phyloP scores from a whole-genome alignment of 2,888 invertebrate species.

The Pandemis heparana region DNA sequence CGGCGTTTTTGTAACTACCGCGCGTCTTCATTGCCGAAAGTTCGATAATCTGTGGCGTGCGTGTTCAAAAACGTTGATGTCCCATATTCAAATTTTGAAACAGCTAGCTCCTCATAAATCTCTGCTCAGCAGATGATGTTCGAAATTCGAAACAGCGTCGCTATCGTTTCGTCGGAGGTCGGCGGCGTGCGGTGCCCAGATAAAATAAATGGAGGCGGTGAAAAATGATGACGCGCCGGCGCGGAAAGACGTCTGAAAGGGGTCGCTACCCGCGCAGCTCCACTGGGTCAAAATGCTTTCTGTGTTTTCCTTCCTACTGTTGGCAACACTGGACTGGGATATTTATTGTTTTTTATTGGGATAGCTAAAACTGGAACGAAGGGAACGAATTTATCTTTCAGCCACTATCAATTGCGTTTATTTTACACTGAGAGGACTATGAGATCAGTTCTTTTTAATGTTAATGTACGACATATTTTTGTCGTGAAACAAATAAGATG shows the following conservation, averaged over 20 bases:
- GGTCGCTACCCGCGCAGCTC: slow-evolving; percentile 57
- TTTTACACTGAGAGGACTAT: neutral
- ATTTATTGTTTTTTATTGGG: slow-evolving; percentile 43
- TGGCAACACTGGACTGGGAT: slow-evolving; percentile 31
- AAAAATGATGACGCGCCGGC: slow-evolving; percentile 83
- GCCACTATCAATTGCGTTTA: slow-evolving; percentile 13
- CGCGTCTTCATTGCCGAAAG: too few species aligned
- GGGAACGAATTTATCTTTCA: slow-evolving; percentile 22
- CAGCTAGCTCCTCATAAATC: slow-evolving; percentile 78
- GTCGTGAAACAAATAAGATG: neutral
- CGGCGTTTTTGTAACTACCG: neutral
- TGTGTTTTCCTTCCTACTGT: slow-evolving; percentile 46
- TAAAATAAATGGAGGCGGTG: slow-evolving; percentile 84
- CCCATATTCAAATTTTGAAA: slow-evolving; percentile 68
- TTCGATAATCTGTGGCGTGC: neutral
- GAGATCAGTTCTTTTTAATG: neutral
- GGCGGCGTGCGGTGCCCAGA: slow-evolving; percentile 80
- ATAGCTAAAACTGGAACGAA: slow-evolving; percentile 4
- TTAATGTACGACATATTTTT: neutral
- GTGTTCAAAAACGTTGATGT: slow-evolving; percentile 21
- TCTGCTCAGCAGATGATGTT: slow-evolving; percentile 81
- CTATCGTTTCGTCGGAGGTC: slow-evolving; percentile 70
- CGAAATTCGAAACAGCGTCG: slow-evolving; percentile 75
- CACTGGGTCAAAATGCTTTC: slow-evolving; percentile 71
- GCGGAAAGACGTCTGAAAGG: slow-evolving; percentile 77